Evolutionary conservation across 2,113 vertebrate genomes (phyloP).

Genomic region (Engraulis encrasicolus): DNA sequence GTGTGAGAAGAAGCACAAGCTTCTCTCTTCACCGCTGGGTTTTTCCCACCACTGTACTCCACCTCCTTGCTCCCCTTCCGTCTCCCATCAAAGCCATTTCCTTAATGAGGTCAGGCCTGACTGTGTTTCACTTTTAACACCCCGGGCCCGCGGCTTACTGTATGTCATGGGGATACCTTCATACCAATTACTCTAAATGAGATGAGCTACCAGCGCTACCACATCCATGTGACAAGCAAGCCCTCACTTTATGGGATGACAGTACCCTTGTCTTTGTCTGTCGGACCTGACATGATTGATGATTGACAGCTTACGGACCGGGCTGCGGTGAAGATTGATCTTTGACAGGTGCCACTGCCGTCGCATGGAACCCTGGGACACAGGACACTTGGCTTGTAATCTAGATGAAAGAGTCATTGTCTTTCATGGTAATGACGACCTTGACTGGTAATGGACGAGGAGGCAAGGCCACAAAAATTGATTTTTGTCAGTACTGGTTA

Average conservation of each 20-base stretch:
- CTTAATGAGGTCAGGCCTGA: neutral
- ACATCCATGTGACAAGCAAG: slow-evolving; percentile 5
- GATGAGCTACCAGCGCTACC: neutral
- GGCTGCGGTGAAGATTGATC: neutral
- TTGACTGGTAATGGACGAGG: neutral
- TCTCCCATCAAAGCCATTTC: neutral
- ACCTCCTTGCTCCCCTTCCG: neutral
- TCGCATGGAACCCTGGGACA: neutral
- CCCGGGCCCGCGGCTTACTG: neutral
- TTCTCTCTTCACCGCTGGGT: neutral
- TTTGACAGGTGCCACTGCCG: neutral
- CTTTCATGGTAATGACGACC: neutral
- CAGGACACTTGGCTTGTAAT: slow-evolving; percentile 10
- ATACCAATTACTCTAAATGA: slow-evolving; percentile 15
- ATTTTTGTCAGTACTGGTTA: neutral
- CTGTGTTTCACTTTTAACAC: slow-evolving; percentile 11
- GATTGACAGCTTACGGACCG: neutral
- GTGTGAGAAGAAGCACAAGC: neutral
- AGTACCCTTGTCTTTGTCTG: neutral
- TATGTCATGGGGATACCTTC: neutral
- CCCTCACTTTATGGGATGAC: neutral
- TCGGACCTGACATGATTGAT: neutral
- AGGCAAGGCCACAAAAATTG: slow-evolving; percentile 6
- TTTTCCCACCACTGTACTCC: neutral
- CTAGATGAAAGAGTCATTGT: slow-evolving; percentile 6